These are phyloP conservation scores for Toxotes jaculatrix DNA, from an alignment of 2,113 vertebrate species.

Conservation along the genomic window DNA sequence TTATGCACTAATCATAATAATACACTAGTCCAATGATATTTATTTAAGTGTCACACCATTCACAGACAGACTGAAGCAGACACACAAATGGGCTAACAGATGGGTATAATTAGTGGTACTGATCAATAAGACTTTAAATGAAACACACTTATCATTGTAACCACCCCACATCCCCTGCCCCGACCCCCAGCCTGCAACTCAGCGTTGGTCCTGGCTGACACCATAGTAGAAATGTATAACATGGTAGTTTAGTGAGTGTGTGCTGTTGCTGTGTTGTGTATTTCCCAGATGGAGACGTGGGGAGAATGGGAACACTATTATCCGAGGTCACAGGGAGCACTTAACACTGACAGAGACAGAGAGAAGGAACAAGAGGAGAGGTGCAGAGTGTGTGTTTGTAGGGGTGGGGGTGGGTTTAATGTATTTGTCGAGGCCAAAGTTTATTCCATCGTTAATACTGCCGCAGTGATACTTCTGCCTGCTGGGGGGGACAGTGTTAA, in stretches of 20 bases:
- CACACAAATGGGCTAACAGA: conserved; percentile 54
- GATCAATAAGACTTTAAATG: conserved; percentile 78
- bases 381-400: conserved; percentile 8
- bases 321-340: conserved; percentile 54
- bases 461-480: conserved; percentile 23
- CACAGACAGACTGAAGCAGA: conserved; percentile 15
- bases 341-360: conserved; percentile 64
- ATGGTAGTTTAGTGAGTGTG: conserved; percentile 25
- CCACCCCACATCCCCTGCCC: not conserved
- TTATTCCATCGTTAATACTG: conserved; percentile 30
- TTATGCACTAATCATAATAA: not conserved
- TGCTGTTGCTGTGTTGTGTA: conserved; percentile 12
- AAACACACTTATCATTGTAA: conserved; percentile 74
- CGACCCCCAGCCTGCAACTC: not conserved
- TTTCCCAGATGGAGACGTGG: conserved; percentile 39
- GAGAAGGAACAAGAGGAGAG: conserved; percentile 28
- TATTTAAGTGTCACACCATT: not conserved
- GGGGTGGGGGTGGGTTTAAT: not conserved
- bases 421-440: conserved; percentile 32
- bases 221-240: conserved; percentile 39
- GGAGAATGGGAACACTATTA: conserved; percentile 40
- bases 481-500: conserved; percentile 22
- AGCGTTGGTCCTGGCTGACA: conserved; percentile 26
- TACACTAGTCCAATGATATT: not conserved
- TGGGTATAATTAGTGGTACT: conserved; percentile 59